Evolutionary conservation across 2,797 vertebrate genomes (phyloP).

Genomic region (Aeoliscus strigatus): DNA sequence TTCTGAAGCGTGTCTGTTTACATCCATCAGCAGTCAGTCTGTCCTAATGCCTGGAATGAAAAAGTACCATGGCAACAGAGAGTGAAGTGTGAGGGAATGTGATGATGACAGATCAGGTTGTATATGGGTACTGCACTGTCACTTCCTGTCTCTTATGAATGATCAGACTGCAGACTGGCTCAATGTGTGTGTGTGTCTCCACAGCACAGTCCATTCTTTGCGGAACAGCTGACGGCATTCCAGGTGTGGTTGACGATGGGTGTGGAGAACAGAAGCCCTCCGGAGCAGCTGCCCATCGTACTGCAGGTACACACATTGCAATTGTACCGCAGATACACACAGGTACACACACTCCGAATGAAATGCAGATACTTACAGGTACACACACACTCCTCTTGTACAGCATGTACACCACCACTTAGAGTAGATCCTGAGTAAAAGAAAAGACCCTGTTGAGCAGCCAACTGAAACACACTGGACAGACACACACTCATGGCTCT

Average conservation of each 20-base stretch:
- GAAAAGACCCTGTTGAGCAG: too few relatives aligned
- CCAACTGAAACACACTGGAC: too few relatives aligned
- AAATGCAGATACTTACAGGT: background rate
- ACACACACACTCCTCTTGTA: too few relatives aligned
- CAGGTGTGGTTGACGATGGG: conserved; percentile 98
- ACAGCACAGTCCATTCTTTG: conserved; percentile 97
- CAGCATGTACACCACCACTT: too few relatives aligned
- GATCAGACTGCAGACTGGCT: conserved; percentile 33
- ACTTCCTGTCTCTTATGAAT: conserved; percentile 46
- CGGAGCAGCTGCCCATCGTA: conserved; percentile 94
- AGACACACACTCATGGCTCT: too few relatives aligned
- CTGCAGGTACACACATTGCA: conserved; percentile 85
- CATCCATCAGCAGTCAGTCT: conserved; percentile 44
- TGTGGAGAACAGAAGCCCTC: conserved; percentile 95
- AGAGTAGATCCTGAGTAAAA: too few relatives aligned
- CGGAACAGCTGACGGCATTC: conserved; percentile 94
- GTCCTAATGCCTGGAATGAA: conserved; percentile 49
- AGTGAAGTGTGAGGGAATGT: conserved; percentile 15
- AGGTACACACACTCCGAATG: conserved; percentile 17
- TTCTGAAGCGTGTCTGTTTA: conserved; percentile 32
- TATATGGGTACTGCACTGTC: conserved; percentile 57
- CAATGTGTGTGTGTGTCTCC: conserved; percentile 32
- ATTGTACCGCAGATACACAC: too few relatives aligned
- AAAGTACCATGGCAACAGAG: conserved; percentile 29
- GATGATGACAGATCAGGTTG: conserved; percentile 59